Evolutionary conservation across 2,113 vertebrate species (phyloP), one percentile per base, ranked within the genome.

Genomic region (Takifugu bimaculatus): DNA sequence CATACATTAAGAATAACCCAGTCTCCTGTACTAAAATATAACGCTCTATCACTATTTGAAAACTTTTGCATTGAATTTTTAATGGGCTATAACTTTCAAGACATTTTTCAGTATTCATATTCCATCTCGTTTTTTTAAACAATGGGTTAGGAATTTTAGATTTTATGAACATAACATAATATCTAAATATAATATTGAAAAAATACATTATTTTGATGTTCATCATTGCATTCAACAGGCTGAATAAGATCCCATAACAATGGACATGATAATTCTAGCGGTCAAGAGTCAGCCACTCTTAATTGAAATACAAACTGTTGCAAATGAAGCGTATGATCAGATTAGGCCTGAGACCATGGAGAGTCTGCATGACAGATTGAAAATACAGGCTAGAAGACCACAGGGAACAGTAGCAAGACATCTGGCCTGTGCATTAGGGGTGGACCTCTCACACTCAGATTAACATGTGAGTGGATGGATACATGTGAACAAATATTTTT

Each of bases 321-420:
- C 92, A 95, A 97, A 95, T 94, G 93, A 97, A 93, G 93, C 95
- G 92, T 95, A 93, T 94, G 96, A 97, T 97, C 94, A 93, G 94
- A 97, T 97, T 97, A 96, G 85, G 85, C 45, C 35, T 74, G 61
- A 57, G 66, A 75, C 75, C 69, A 48, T 3, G 0, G 78, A 76
- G 84, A 80, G 80, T 65, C 74, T 65, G 77, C 76, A n/a, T 20
- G 63, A 70, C 67, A 59, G 62, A 69, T 77, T 70, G 78, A 68
- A 75, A 81, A 74, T 75, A 84, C 64, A 27, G 65, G 69, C 78
- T 50, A 66, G 3, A 35, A 80, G 76, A 72, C 75, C 65, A 13
- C 73, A 14, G 79, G 80, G 85, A 85, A 73, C 58, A 26, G 56
- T 73, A 68, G 68, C 67, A 74, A 83, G 79, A 80, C 73, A 85